These are phyloP conservation scores for Columba guinea DNA, from an alignment of 2,797 vertebrate species.

Conservation along the genomic window DNA sequence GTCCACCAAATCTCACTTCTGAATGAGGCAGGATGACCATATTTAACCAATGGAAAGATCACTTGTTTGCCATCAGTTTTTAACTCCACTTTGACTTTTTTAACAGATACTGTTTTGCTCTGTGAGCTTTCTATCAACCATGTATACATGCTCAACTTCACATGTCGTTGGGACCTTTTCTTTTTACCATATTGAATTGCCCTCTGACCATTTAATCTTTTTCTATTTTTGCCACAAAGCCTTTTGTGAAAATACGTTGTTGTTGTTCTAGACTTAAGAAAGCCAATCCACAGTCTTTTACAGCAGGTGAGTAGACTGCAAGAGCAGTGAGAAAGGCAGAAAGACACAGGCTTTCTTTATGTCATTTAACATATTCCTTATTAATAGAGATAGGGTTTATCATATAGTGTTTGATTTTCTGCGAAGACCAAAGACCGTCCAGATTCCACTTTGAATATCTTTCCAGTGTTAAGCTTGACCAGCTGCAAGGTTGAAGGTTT, in stretches of 20 bases:
- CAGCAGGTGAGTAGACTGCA: background rate
- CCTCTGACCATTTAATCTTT: background rate
- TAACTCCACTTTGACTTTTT: background rate
- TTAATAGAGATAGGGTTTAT: background rate
- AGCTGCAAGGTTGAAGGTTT: background rate
- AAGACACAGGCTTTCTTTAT: background rate
- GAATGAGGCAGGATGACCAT: accelerated
- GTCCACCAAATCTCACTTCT: background rate
- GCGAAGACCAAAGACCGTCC: background rate
- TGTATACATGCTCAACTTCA: background rate
- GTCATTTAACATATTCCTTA: background rate
- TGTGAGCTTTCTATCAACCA: background rate
- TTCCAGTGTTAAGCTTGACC: background rate
- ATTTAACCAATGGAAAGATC: background rate
- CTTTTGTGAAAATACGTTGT: background rate
- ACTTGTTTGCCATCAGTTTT: background rate
- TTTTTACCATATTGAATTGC: background rate
- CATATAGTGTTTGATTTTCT: background rate
- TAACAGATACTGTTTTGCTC: background rate
- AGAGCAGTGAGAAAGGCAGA: background rate
- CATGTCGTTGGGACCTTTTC: background rate
- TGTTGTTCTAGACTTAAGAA: background rate
- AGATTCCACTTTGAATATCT: background rate
- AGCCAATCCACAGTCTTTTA: background rate
- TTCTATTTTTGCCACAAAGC: background rate